These are phyloP conservation scores for Solenopsis fugax DNA, from an alignment of 1,140 invertebrate species.

Conservation along the genomic window DNA sequence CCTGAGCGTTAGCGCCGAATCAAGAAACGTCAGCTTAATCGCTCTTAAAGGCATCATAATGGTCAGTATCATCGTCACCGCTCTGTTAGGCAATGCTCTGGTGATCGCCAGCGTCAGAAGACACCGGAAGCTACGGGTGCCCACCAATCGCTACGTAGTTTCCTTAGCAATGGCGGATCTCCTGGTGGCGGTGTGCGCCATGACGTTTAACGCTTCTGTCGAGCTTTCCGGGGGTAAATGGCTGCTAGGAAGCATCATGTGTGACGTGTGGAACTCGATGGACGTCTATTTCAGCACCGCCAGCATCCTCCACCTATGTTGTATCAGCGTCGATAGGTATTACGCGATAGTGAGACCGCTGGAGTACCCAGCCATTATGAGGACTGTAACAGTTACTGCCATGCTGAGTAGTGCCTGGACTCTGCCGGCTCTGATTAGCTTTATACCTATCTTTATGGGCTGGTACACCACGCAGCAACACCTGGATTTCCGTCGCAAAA, in stretches of 20 bases:
- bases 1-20: slow-evolving; percentile 11
- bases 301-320: slow-evolving; percentile 97
- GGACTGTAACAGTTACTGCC: slow-evolving; percentile 91
- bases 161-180: slow-evolving; percentile 97
- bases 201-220: slow-evolving; percentile 98
- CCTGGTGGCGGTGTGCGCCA: slow-evolving; percentile 95
- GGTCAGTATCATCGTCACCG: slow-evolving; percentile 91
- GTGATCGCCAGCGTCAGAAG: slow-evolving; percentile 93
- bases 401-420: slow-evolving; percentile 96
- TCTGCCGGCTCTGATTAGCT: slow-evolving; percentile 96
- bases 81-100: slow-evolving; percentile 92
- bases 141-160: slow-evolving; percentile 98
- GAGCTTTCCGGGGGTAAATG: slow-evolving; percentile 93
- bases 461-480: slow-evolving; percentile 95
- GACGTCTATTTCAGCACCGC: slow-evolving; percentile 98
- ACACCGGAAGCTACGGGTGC: slow-evolving; percentile 93
- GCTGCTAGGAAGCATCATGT: slow-evolving; percentile 96
- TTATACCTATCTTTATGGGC: slow-evolving; percentile 97
- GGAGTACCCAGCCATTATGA: slow-evolving; percentile 96
- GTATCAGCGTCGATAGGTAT: slow-evolving; percentile 97
- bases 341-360: slow-evolving; percentile 96
- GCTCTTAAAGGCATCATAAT: slow-evolving; percentile 88
- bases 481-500: slow-evolving; percentile 88
- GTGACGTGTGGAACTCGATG: slow-evolving; percentile 97
- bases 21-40: slow-evolving; percentile 41